A percentile compares a stretch with the other conserved stretches of the same genome.
Conservation (phyloP, 2,888 invertebrate species). For the Leptodirus hochenwartii region DNA sequence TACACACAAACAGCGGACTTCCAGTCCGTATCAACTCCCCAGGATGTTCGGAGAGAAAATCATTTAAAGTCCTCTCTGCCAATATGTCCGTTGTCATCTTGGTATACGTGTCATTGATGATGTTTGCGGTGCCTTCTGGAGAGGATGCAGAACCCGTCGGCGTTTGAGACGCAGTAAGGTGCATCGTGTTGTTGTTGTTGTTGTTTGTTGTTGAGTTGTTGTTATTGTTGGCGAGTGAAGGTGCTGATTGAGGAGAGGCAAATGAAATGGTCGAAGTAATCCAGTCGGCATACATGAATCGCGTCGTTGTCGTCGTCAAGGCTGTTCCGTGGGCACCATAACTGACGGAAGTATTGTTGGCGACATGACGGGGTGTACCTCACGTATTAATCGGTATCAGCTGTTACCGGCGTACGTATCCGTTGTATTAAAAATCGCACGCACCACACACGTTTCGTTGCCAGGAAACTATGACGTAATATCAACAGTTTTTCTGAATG, state of each 20-base stretch:
- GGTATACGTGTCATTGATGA: conserved; percentile 66
- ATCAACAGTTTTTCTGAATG: conserved; percentile 36
- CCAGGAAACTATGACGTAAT: conserved; percentile 26
- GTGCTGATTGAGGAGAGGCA: no score
- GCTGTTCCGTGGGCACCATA: no score
- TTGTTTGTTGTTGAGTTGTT: no score
- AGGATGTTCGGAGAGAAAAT: conserved; percentile 75
- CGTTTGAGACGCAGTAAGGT: conserved; percentile 31
- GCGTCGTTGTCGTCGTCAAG: no score
- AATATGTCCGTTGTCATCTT: conserved; percentile 61
- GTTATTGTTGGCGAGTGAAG: no score
- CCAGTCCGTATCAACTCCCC: conserved; percentile 88
- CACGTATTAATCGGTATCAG: neutral
- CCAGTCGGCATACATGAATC: no score
- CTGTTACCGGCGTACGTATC: conserved; percentile 1
- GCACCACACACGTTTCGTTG: conserved; percentile 24
- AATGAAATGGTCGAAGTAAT: no score
- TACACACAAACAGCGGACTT: conserved; percentile 84
- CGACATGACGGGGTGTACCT: no score
- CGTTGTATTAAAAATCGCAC: conserved; percentile 12
- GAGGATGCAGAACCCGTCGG: conserved; percentile 43
- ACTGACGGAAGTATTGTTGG: no score
- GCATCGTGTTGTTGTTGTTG: conserved; percentile 22
- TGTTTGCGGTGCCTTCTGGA: conserved; percentile 46
- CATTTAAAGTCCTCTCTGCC: conserved; percentile 69